Evolutionary conservation across 2,888 invertebrate species (phyloP), one percentile per base, ranked within the genome.

Genomic region (Chrysolina haemoptera): DNA sequence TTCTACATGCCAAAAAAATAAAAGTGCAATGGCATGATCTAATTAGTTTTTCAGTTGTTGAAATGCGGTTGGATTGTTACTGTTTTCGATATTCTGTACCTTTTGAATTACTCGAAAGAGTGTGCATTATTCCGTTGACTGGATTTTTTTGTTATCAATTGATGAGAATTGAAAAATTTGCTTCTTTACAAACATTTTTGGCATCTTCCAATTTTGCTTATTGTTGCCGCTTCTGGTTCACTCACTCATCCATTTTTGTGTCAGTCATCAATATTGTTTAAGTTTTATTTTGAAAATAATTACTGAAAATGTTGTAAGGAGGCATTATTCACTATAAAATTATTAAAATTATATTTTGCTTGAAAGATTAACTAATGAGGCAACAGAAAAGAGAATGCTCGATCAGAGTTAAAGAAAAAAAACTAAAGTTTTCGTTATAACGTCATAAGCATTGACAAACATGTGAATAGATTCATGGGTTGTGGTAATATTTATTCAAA

Each of bases 141-240:
- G 10, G 16, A 59, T 27, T 16, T 59, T 27, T 59, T 59, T 14
- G 9, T 59, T 59, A 35, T 59, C 11, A 27, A 59, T 35, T 10
- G 1, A 59, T 27, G 3, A 35, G 27, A 35, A 8, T 14, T 9
- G n/a, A 27, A 9, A 9, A 67, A 67, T 16, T 67, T 53, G 67
- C 67, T 67, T 67, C 50, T 67, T 53, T 40, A 67, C 67, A 53
- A 67, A 53, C 53, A 40, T 67, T 67, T 48, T 65, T 22, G 22
- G 59, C 59, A 27, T 48, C 12, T 53, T 53, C 12, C 18, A 53
- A 53, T 27, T 40, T 40, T 53, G 67, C 67, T 67, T 67, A 67
- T 41, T 67, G 67, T 67, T 67, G 66, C 66, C 6, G 66, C 35
- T 50, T 22, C 18, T 40, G 53, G 27, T 18, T 67, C 35, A 40